Base-by-base conservation (phyloP, 2,888 invertebrate species). In the Seladonia tumulorum region DNA sequence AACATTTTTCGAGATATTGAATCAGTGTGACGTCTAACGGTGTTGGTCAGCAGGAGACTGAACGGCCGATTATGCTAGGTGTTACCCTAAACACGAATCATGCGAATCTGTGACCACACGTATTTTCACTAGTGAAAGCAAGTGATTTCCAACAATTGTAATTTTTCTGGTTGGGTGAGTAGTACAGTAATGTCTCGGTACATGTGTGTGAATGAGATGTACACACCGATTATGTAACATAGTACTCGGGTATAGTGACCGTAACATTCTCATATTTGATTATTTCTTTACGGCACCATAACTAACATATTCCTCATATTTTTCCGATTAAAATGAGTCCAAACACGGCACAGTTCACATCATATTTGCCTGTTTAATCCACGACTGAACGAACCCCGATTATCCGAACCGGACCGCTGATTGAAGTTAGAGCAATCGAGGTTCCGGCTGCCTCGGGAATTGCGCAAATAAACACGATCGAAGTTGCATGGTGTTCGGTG, bases 111-210 rank as follows among this genome's bases (percentile, higher is more conserved):
- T 49, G 66, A 60, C 63, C n/a, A 63, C 25, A 4, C 47, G 14
- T 22, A 47, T 29, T 18, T 49, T 29, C 42, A n/a, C 22, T 39
- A 74, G 29, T 29, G 71, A 71, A 72, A 72, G 76, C 83, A 76
- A 83, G 84, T 85, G 85, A 79, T 79, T 79, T 70, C 72, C 66
- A 79, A 85, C 76, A 73, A 72, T 75, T 53, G 60, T 57, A 68
- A 82, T 71, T n/a, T 29, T 74, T 29, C 25, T 63, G 25, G 5
- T 63, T 12, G 16, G 60, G 5, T 63, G 16, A 29, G 60, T 14
- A 63, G 29, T 63, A 29, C 25, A 53, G 53, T 22, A 22, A 53
- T 22, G 22, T 53, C 53, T 53, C 53, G 3, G 10, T 22, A 53
- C 22, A 22, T 53, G 53, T 10, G 53, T 53, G 53, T 10, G 53